Evolutionary conservation across 2,888 invertebrate genomes (phyloP).

Genomic region (Ditula angustiorana): DNA sequence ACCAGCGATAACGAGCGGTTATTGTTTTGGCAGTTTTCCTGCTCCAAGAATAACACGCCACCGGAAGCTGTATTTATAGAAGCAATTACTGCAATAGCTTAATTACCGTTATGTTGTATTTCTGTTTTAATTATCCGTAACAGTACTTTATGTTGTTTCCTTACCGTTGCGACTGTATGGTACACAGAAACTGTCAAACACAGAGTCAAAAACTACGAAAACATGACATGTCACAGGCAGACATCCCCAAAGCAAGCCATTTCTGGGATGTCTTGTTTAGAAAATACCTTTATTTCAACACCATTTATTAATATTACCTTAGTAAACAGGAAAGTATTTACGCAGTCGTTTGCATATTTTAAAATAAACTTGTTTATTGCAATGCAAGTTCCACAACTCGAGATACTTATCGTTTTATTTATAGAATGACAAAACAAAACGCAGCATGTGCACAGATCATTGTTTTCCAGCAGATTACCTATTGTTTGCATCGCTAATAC

Average conservation of each 20-base stretch:
- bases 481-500: constrained; percentile 25
- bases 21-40: constrained; percentile 35
- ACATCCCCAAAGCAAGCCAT: too few relatives aligned
- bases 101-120: constrained; percentile 6
- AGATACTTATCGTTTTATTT: not conserved
- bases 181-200: too few relatives aligned
- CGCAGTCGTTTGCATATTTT: not conserved
- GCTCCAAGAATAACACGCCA: constrained; percentile 25
- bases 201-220: too few relatives aligned
- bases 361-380: constrained; percentile 1
- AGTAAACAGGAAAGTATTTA: not conserved
- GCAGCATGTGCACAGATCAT: not conserved
- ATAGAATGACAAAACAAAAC: not conserved
- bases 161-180: too few relatives aligned
- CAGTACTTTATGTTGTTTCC: too few relatives aligned
- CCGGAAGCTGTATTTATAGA: constrained; percentile 28
- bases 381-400: not conserved
- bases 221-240: too few relatives aligned
- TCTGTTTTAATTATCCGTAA: not conserved
- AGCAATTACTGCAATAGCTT: constrained; percentile 14
- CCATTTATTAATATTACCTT: not conserved
- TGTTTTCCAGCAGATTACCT: constrained; percentile 9
- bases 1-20: constrained; percentile 25
- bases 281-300: too few relatives aligned
- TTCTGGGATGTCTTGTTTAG: too few relatives aligned